phyloP scores from a whole-genome alignment of 2,797 vertebrate species.

The Avahi laniger region DNA sequence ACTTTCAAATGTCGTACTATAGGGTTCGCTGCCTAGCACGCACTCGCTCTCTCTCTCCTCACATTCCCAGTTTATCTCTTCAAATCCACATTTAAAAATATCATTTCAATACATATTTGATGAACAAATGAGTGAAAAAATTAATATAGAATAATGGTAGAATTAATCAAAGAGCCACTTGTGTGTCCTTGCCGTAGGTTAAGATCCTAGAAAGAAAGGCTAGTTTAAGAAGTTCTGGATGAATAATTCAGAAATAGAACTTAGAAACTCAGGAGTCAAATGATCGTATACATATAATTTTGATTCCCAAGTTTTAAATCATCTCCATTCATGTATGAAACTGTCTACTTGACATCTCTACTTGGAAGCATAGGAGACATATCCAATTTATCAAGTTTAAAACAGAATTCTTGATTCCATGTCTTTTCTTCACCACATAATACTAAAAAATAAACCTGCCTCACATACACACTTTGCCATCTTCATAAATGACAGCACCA shows the following conservation, averaged over 20 bases:
- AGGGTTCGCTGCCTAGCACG: not conserved
- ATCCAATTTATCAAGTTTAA: not conserved
- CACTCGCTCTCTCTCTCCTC: not conserved
- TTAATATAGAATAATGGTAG: not conserved
- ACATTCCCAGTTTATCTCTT: not conserved
- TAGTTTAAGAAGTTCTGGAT: constrained; percentile 17
- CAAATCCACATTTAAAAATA: constrained; percentile 37
- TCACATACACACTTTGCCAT: not conserved
- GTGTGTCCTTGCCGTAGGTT: not conserved
- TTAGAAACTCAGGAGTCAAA: not conserved
- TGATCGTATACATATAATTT: not conserved
- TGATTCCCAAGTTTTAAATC: not conserved
- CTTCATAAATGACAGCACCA: not conserved
- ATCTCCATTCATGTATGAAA: not conserved
- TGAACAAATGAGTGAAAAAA: not conserved
- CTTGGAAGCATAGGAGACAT: not conserved
- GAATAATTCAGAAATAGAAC: constrained; percentile 49
- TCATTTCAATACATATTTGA: constrained; percentile 25
- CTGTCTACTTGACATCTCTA: not conserved
- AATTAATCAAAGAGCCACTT: constrained; percentile 38
- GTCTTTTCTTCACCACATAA: not conserved
- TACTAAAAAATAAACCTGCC: not conserved
- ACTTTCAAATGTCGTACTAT: not conserved
- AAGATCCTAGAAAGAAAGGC: not conserved
- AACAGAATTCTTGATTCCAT: not conserved